These are phyloP conservation scores for Glareola pratincola DNA, from an alignment of 2,113 vertebrate species.

Conservation along the genomic window DNA sequence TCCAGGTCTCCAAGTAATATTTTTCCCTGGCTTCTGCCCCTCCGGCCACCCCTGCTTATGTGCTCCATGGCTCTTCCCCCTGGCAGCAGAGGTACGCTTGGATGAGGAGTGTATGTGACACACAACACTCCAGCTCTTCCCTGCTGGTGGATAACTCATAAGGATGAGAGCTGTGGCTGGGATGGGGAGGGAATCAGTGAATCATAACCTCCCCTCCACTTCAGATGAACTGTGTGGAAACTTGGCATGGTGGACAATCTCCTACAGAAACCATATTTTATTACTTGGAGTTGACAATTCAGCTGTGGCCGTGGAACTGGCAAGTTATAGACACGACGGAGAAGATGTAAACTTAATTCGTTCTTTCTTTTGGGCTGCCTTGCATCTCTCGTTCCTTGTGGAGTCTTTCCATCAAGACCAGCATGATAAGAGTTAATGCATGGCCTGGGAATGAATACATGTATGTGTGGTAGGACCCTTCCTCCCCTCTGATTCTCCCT, in stretches of 20 bases:
- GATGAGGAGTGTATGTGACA: neutral
- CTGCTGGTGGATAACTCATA: neutral
- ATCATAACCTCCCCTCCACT: neutral
- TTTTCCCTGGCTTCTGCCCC: neutral
- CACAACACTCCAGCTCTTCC: neutral
- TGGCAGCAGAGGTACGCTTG: neutral
- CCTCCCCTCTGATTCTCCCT: neutral
- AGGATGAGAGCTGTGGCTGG: neutral
- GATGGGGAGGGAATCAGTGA: neutral
- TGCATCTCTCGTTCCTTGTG: neutral
- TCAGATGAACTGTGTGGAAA: constrained; percentile 29
- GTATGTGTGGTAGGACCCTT: neutral
- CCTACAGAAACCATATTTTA: neutral
- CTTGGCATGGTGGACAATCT: neutral
- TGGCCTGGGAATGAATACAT: neutral
- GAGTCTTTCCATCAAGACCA: neutral
- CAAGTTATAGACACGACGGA: neutral
- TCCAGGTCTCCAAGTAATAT: neutral
- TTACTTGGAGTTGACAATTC: constrained; percentile 17
- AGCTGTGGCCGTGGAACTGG: neutral
- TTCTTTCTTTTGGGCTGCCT: neutral
- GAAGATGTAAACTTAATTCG: neutral
- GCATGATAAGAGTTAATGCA: constrained; percentile 19
- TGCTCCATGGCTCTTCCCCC: neutral
- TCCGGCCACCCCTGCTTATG: neutral